Conservation (phyloP, 2,113 vertebrate species). For the Actinemys pallida region DNA sequence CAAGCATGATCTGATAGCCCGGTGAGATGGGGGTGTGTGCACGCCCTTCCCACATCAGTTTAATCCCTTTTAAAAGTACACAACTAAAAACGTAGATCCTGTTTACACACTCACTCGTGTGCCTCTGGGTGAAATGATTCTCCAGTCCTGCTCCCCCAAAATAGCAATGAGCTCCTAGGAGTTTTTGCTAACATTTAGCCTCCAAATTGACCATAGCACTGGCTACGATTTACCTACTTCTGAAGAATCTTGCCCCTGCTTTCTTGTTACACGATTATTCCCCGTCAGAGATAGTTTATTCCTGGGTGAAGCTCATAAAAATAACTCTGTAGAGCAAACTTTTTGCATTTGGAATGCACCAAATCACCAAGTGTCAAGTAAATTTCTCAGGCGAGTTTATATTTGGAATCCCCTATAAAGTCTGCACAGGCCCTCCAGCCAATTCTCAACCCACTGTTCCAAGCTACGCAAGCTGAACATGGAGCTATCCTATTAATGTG, state of each 20-base stretch:
- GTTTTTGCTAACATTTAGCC: neutral
- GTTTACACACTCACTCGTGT: neutral
- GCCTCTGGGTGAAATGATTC: neutral
- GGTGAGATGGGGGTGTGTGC: neutral
- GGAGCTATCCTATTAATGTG: neutral
- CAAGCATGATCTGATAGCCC: neutral
- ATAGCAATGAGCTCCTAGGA: neutral
- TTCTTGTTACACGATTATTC: neutral
- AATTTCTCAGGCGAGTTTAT: neutral
- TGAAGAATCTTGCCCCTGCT: neutral
- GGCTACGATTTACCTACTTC: neutral
- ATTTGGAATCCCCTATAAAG: neutral
- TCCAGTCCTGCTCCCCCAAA: neutral
- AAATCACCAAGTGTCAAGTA: neutral
- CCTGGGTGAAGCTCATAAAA: neutral
- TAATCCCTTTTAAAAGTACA: too few relatives aligned
- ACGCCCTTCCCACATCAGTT: neutral
- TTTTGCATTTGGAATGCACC: neutral
- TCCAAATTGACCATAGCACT: neutral
- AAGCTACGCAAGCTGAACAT: neutral
- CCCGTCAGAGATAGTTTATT: neutral
- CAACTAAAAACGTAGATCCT: neutral
- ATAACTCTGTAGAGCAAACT: neutral
- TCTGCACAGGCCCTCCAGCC: neutral
- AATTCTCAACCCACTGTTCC: neutral